Base-by-base conservation (phyloP, 2,797 vertebrate species). In the Nyctalus aviator region DNA sequence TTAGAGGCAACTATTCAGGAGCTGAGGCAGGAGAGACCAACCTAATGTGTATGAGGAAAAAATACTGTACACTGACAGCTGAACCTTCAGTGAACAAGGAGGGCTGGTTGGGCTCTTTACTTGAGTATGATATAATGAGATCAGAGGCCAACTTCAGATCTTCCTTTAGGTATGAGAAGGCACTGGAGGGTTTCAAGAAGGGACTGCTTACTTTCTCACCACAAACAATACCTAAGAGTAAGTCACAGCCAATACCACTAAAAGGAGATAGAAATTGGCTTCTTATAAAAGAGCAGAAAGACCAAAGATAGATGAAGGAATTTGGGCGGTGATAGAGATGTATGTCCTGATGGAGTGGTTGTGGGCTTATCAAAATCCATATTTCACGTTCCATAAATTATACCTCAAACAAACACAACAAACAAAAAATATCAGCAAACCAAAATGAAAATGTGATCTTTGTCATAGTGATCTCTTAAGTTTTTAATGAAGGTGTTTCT, bases 291-390 rank as follows among this genome's bases (percentile, higher is more conserved):
- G 48, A 64, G 12, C 27, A 71, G 41, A 64, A 30, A 0, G 17
- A 75, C 37, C 75, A 57, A 68, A 72, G 44, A 30, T 35, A 35
- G 32, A 46, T 5, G 17, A 57, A 77, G 55, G 10, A 72, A 66
- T 46, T 8, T 66, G 4, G 10, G 30, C 30, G 12, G 44, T 30
- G 46, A 79, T 30, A 5, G 46, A 53, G 46, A 55, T 37, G 0
- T 15, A 17, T 10, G 13, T 55, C 23, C 27, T 35, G 41, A 41
- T 3, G 5, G 10, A 15, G 30, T 50, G 2, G 1, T 0, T 5
- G 27, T 30, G 27, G 62, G 30, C 1, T 71, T 44, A 48, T 53
- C 53, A 23, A 79, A 84, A 73, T 57, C 55, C 46, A 25, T 0
- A 72, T n/a, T 57, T 71, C 62, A 69, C 79, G 72, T 79, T 73